Evolutionary conservation across 2,888 invertebrate genomes (phyloP).

Genomic region (Cosmia pyralina): DNA sequence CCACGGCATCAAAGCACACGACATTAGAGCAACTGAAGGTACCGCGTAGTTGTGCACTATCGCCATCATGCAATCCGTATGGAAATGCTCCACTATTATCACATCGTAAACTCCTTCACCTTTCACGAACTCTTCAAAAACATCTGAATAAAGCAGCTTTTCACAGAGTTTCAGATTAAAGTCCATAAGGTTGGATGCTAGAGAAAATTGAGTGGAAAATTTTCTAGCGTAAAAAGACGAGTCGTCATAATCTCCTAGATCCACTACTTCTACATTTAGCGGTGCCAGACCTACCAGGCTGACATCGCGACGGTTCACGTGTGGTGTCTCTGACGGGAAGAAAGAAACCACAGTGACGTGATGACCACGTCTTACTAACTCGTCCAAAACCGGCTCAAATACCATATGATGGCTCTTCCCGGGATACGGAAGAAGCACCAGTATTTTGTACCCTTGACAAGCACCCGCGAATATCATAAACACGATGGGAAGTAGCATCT

Average conservation of each 20-base stretch:
- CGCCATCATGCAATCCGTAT: constrained; percentile 86
- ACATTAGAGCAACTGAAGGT: constrained; percentile 82
- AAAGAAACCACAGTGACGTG: constrained; percentile 86
- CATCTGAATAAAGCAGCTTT: constrained; percentile 68
- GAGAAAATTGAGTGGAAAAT: constrained; percentile 60
- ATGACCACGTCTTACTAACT: constrained; percentile 83
- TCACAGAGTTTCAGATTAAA: constrained; percentile 73
- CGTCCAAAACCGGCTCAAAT: constrained; percentile 83
- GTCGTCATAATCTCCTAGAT: constrained; percentile 68
- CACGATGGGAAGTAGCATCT: constrained; percentile 50
- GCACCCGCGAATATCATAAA: constrained; percentile 53
- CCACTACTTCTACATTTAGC: constrained; percentile 71
- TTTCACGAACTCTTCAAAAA: constrained; percentile 74
- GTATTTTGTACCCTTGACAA: constrained; percentile 72
- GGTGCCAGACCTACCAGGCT: constrained; percentile 67
- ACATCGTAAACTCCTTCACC: constrained; percentile 82
- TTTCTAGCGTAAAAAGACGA: constrained; percentile 54
- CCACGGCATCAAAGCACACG: constrained; percentile 82
- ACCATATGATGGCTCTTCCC: constrained; percentile 89
- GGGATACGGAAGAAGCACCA: constrained; percentile 83
- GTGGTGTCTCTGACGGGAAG: constrained; percentile 74
- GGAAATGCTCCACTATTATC: constrained; percentile 86
- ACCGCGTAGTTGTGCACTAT: constrained; percentile 80
- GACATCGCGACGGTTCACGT: constrained; percentile 74
- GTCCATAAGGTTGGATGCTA: constrained; percentile 63